A percentile compares a stretch with the other conserved stretches of the same genome.
phyloP scores from a whole-genome alignment of 2,113 vertebrate species.

The Pipra filicauda region DNA sequence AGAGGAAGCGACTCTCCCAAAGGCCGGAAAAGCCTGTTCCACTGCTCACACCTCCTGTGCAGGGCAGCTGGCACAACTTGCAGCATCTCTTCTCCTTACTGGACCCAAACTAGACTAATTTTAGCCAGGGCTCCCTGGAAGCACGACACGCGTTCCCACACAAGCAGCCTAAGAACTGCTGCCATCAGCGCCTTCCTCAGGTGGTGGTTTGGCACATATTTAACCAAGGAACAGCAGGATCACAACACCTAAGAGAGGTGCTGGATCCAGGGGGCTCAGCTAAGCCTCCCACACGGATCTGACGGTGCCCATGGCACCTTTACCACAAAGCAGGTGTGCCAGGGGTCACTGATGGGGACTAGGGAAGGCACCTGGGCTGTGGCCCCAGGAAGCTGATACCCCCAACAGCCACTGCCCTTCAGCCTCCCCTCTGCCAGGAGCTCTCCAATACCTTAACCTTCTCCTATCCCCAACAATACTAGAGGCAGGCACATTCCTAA shows the following conservation, averaged over 20 bases:
- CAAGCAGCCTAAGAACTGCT: background rate
- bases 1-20: conserved; percentile 41
- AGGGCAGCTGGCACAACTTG: background rate
- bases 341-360: background rate
- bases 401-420: background rate
- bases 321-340: background rate
- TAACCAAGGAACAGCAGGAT: background rate
- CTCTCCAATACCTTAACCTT: background rate
- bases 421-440: background rate
- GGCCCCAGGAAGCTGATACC: background rate
- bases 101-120: background rate
- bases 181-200: background rate
- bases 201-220: background rate
- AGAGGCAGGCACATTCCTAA: accelerated
- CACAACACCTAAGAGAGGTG: background rate
- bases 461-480: background rate
- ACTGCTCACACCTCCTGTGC: background rate
- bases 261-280: background rate
- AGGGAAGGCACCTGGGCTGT: background rate
- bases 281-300: accelerated
- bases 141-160: accelerated
- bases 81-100: background rate
- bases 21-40: conserved; percentile 62
- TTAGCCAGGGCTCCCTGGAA: background rate
- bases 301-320: background rate